These are phyloP conservation scores for Drosophila sechellia DNA, from an alignment of 1,140 invertebrate species.

Conservation along the genomic window DNA sequence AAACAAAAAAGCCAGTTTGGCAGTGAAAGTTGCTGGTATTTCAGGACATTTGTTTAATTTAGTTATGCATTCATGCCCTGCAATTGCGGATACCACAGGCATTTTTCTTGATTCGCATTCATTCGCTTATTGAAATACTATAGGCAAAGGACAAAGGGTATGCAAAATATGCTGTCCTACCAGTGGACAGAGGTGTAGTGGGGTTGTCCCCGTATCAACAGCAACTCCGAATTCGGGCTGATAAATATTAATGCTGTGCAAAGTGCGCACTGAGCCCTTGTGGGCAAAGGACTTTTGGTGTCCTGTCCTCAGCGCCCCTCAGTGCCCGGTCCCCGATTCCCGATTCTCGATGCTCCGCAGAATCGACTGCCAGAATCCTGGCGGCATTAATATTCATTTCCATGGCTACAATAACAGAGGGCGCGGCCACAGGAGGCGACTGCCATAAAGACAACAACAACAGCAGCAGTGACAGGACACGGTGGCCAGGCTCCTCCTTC, in stretches of 20 bases:
- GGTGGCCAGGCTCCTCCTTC: constrained; percentile 37
- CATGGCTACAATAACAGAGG: constrained; percentile 74
- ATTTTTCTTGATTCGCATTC: constrained; percentile 29
- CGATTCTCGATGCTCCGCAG: constrained; percentile 5
- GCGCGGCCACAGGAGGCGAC: constrained; percentile 64
- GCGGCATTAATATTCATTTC: constrained; percentile 80
- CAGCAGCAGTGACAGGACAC: constrained; percentile 26
- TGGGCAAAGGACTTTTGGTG: constrained; percentile 77
- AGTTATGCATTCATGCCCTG: constrained; percentile 2
- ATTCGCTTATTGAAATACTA: constrained; percentile 72
- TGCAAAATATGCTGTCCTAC: constrained; percentile 61
- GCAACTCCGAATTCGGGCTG: constrained; percentile 63
- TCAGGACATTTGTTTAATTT: constrained; percentile 10
- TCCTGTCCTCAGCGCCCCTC: neutral
- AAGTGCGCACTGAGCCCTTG: constrained; percentile 80
- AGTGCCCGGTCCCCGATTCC: neutral
- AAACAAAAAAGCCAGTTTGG: too few relatives aligned
- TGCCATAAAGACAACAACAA: constrained; percentile 50
- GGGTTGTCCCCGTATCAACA: constrained; percentile 33
- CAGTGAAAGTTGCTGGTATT: neutral
- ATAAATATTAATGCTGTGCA: constrained; percentile 80
- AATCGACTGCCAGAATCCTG: constrained; percentile 63
- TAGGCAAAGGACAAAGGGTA: constrained; percentile 45
- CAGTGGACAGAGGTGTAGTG: constrained; percentile 15
- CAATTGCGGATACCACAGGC: constrained; percentile 19